Conservation (phyloP, 2,113 vertebrate species). For the Cranoglanis bouderius region DNA sequence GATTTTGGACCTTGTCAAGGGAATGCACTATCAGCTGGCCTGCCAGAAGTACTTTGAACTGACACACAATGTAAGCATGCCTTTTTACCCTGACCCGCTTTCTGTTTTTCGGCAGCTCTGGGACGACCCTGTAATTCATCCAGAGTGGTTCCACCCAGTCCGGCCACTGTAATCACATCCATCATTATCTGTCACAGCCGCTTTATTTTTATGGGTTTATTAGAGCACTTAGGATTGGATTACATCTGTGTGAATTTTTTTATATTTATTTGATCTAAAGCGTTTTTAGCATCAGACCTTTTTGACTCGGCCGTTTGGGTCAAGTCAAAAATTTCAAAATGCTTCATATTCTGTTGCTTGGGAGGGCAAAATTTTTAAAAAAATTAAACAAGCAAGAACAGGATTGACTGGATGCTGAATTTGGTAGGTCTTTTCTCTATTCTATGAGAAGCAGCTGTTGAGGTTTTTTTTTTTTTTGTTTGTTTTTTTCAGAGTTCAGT, state of each 20-base stretch:
- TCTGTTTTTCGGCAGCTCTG: slow-evolving; percentile 51
- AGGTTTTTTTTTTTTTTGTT: not conserved
- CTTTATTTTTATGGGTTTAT: slow-evolving; percentile 68
- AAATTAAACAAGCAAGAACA: not conserved
- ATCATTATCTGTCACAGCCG: slow-evolving; percentile 61
- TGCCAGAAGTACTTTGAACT: slow-evolving; percentile 98
- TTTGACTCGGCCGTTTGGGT: slow-evolving; percentile 59
- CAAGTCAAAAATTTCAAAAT: slow-evolving; percentile 40
- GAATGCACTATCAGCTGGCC: slow-evolving; percentile 95
- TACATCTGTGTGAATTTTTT: slow-evolving; percentile 58
- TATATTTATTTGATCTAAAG: slow-evolving; percentile 59
- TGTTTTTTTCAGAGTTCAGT: not conserved
- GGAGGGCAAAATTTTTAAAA: not conserved
- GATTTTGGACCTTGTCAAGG: slow-evolving; percentile 95
- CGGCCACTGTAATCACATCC: slow-evolving; percentile 58
- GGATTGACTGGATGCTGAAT: slow-evolving; percentile 22
- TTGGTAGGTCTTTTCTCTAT: not conserved
- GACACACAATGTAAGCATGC: slow-evolving; percentile 88
- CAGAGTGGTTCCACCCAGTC: slow-evolving; percentile 49
- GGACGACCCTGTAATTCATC: slow-evolving; percentile 50
- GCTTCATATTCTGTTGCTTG: slow-evolving; percentile 19
- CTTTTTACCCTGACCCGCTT: slow-evolving; percentile 52
- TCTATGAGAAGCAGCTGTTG: slow-evolving; percentile 5
- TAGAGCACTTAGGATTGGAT: slow-evolving; percentile 60
- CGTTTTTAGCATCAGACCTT: slow-evolving; percentile 53